phyloP scores from a whole-genome alignment of 2,888 invertebrate species.

The Hydrotaea diabolus region DNA sequence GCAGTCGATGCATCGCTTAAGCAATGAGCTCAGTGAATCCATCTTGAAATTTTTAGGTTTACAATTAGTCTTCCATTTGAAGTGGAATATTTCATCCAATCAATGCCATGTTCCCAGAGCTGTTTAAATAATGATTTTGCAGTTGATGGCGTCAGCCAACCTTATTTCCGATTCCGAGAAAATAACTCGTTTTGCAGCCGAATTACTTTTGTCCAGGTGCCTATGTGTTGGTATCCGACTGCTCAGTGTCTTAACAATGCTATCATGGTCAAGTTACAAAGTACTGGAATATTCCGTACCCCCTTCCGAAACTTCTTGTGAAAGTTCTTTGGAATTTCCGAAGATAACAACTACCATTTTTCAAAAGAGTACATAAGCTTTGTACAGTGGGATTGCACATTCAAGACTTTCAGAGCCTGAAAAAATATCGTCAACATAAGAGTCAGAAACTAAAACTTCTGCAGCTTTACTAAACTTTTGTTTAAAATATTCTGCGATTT shows the following conservation, averaged over 20 bases:
- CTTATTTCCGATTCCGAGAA: slow-evolving; percentile 37
- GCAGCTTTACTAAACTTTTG: no score
- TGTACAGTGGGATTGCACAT: slow-evolving; percentile 33
- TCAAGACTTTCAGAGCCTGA: slow-evolving; percentile 46
- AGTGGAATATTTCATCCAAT: slow-evolving; percentile 16
- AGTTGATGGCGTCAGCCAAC: slow-evolving; percentile 12
- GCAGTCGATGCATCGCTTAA: no score
- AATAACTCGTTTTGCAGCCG: slow-evolving; percentile 22
- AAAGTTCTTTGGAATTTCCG: slow-evolving; percentile 32
- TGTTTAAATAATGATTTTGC: slow-evolving; percentile 27
- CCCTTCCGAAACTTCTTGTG: slow-evolving; percentile 38
- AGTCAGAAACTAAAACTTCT: no score
- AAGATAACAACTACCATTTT: slow-evolving; percentile 37
- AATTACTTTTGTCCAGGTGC: neutral
- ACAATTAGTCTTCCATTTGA: slow-evolving; percentile 2
- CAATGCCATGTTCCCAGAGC: slow-evolving; percentile 29
- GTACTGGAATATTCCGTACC: slow-evolving; percentile 24
- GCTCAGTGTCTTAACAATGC: slow-evolving; percentile 34
- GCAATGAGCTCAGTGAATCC: no score
- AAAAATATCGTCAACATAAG: slow-evolving; percentile 55
- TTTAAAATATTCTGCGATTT: slow-evolving; percentile 47
- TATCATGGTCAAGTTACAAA: slow-evolving; percentile 14
- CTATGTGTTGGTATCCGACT: slow-evolving; percentile 38
- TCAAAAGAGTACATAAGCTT: slow-evolving; percentile 31
- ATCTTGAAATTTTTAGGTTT: slow-evolving; percentile 33